phyloP scores from a whole-genome alignment of 2,113 vertebrate species.

The Apodemus sylvaticus region DNA sequence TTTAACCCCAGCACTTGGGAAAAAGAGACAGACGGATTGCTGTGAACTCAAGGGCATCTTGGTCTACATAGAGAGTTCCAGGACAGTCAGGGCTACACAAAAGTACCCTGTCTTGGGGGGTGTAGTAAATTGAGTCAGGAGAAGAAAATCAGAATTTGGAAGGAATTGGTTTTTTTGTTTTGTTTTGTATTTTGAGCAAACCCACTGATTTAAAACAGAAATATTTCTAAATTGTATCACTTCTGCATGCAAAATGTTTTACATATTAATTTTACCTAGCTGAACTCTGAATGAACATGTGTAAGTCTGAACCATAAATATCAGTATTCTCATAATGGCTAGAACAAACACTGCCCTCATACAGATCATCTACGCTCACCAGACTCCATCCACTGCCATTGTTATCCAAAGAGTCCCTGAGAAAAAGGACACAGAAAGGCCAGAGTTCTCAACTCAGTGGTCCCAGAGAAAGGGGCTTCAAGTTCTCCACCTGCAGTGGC shows the following conservation, averaged over 20 bases:
- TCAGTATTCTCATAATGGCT: neutral
- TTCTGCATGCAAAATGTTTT: neutral
- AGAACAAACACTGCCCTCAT: neutral
- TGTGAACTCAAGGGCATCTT: neutral
- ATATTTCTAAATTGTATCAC: neutral
- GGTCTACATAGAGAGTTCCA: neutral
- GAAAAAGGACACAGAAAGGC: neutral
- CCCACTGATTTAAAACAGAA: neutral
- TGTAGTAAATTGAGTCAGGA: neutral
- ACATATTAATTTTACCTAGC: neutral
- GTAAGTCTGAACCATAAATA: slow-evolving; percentile 1
- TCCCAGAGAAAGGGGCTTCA: neutral
- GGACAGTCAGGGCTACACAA: neutral
- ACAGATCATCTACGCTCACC: neutral
- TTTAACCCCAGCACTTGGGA: neutral
- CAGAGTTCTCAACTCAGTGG: no score
- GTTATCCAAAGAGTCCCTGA: neutral
- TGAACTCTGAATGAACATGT: slow-evolving; percentile 10
- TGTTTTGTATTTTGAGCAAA: neutral
- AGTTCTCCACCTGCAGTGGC: neutral
- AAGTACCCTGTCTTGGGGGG: neutral
- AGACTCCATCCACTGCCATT: neutral
- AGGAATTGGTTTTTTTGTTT: neutral
- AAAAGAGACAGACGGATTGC: neutral
- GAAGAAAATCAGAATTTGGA: neutral